Conservation (phyloP, 2,113 vertebrate genomes). For the Paramormyrops kingsleyae region DNA sequence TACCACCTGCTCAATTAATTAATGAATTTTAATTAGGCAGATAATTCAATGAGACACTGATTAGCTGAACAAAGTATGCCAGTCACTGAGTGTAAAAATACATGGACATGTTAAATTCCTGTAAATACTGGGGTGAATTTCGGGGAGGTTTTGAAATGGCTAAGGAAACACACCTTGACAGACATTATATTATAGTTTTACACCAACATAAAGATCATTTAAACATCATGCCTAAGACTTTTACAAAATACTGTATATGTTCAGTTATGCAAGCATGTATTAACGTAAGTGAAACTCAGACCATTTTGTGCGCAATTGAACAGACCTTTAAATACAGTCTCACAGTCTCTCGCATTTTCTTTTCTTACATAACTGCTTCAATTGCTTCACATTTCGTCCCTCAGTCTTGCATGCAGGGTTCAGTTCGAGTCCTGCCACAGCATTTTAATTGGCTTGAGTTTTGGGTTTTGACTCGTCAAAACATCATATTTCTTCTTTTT, state of each 20-base stretch:
- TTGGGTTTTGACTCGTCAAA: background rate
- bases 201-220: background rate
- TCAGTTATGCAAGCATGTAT: background rate
- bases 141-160: background rate
- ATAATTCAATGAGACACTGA: background rate
- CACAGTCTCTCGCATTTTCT: background rate
- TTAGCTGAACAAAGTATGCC: background rate
- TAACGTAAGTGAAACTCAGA: background rate
- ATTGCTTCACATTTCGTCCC: background rate
- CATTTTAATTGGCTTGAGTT: background rate
- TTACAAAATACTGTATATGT: background rate
- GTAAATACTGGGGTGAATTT: background rate
- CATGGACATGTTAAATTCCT: background rate
- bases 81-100: background rate
- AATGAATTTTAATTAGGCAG: background rate
- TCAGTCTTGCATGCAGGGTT: background rate
- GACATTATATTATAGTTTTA: background rate
- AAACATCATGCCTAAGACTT: background rate
- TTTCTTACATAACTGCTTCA: background rate
- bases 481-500: background rate
- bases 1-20: background rate
- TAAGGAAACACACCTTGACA: background rate
- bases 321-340: background rate
- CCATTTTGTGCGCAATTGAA: background rate
- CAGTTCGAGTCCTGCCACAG: background rate